Conservation (phyloP, 2,797 vertebrate genomes). For the Anguilla anguilla region DNA sequence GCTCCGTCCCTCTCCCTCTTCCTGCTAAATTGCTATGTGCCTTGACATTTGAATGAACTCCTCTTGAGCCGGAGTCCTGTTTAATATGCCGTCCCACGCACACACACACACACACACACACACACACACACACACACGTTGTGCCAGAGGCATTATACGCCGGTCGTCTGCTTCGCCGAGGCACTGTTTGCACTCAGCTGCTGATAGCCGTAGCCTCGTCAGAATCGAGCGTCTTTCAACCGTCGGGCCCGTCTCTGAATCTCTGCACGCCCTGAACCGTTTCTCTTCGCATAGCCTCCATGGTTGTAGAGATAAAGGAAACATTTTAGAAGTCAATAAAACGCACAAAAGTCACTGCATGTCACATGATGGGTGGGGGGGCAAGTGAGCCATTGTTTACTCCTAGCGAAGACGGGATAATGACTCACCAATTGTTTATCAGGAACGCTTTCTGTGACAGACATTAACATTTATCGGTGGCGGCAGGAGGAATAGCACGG, state of each 20-base stretch:
- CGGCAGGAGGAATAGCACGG: not conserved
- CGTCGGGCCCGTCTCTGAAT: conserved; percentile 32
- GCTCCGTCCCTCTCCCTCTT: not conserved
- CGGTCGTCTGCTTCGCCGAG: not conserved
- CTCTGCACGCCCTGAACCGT: conserved; percentile 44
- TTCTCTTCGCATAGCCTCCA: conserved; percentile 28
- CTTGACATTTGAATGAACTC: conserved; percentile 12
- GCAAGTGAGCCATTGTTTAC: not conserved
- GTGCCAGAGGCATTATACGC: not conserved
- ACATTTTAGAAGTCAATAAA: conserved; percentile 7
- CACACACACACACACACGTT: too few relatives aligned
- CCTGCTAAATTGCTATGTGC: not conserved
- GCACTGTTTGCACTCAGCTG: conserved; percentile 30
- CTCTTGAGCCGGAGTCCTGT: not conserved
- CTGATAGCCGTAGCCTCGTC: conserved; percentile 40
- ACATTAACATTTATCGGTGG: conserved; percentile 28
- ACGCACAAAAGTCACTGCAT: not conserved
- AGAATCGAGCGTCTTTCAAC: conserved; percentile 29
- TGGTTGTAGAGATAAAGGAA: not conserved
- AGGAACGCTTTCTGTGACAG: conserved; percentile 18
- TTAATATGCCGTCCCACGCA: not conserved
- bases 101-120: not conserved
- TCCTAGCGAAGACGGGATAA: not conserved
- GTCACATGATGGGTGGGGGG: not conserved
- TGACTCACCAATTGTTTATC: conserved; percentile 21